phyloP scores from a whole-genome alignment of 2,113 vertebrate species.

The Azemiops feae region DNA sequence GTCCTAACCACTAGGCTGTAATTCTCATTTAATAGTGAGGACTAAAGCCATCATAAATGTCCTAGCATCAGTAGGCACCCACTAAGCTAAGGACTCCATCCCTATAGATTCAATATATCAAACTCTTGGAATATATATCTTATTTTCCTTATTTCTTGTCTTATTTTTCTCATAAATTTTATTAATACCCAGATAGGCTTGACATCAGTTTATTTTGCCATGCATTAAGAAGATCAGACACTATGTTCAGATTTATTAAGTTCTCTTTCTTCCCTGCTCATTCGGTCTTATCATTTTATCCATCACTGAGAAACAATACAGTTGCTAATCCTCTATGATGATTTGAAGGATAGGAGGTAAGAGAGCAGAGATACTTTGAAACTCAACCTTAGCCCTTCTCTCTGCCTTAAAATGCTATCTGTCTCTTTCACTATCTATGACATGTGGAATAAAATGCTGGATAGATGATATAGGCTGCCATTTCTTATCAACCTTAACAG shows the following conservation, averaged over 20 bases:
- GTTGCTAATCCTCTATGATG: conserved; percentile 23
- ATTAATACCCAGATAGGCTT: neutral
- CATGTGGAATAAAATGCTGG: conserved; percentile 9
- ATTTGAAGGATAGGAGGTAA: conserved; percentile 22
- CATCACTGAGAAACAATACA: conserved; percentile 1
- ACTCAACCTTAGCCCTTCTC: conserved; percentile 40
- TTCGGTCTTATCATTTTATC: neutral
- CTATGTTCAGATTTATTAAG: neutral
- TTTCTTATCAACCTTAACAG: neutral
- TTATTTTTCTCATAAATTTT: neutral
- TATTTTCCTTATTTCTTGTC: neutral
- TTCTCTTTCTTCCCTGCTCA: neutral
- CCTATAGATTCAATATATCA: neutral
- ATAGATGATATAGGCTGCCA: neutral
- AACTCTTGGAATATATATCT: neutral
- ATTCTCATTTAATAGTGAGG: neutral
- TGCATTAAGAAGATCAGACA: neutral
- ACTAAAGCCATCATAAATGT: neutral
- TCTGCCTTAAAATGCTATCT: conserved; percentile 46
- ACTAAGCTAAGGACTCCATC: neutral
- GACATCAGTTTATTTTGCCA: neutral
- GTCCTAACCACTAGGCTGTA: neutral
- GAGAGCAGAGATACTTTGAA: conserved; percentile 20
- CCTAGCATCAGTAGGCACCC: neutral
- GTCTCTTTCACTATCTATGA: conserved; percentile 15